Evolutionary conservation across 1,140 invertebrate genomes (phyloP), one percentile per base, ranked within the genome.

Genomic region (Scaptomyza pallida): DNA sequence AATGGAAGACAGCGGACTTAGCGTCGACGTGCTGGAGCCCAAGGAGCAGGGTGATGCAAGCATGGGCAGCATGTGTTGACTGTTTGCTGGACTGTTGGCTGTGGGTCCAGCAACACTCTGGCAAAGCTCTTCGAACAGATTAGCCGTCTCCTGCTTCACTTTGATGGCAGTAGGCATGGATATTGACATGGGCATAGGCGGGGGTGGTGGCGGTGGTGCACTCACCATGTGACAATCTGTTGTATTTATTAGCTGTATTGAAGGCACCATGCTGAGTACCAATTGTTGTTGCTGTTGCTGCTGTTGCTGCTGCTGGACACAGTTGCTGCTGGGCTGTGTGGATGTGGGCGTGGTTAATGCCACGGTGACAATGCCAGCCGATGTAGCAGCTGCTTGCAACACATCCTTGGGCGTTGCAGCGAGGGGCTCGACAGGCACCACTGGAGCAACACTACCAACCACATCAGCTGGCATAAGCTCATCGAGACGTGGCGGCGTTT

Each of bases 1-100:
- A 37, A 93, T 91, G 54, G 94, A 94, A 56, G 95, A 95, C 37
- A 95, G 91, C 1, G 95, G 95, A 77, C 95, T 96, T 30, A 96
- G 91, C 2, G 95, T 95, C 13, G 94, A 95, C 4, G 93, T 79
- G 19, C 77, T 89, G 17, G 88, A 90, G 17, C 48, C 94, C 41
- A 94, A 77, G 33, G 94, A 94, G 77, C 93, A 93, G 12, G 94
- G 94, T 71, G 94, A 95, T 21, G 94, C 92, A 12, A 93, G 92
- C 86, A 93, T 90, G 51, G 93, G 93, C 54, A 93, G 82, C 51
- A 93, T 90, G 37, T 63, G 68, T 13, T 56, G 92, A 92, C 10
- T 45, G 26, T 41, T 44, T 63, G 47, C 16, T 12, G 73, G 57
- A 54, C 93, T 93, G 26, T 30, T 30, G 47, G 93, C 92, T 0